These are phyloP conservation scores for Habroteleia sp. DNA, from an alignment of 2,888 invertebrate genomes.

Conservation along the genomic window DNA sequence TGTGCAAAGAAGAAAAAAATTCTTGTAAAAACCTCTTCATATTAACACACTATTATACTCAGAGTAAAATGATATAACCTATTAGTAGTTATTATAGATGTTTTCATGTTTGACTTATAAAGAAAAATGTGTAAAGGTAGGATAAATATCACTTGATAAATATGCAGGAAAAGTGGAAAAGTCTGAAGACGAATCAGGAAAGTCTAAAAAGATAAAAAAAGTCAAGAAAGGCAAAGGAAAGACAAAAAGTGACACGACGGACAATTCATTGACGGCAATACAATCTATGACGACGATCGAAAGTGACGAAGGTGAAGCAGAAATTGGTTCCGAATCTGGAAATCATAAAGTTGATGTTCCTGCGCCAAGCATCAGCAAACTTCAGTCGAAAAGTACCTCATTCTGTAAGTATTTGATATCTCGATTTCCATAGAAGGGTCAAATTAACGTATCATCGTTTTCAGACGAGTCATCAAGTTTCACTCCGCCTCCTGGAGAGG, in stretches of 20 bases:
- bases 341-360: slow-evolving; percentile 63
- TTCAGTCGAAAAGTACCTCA: slow-evolving; percentile 71
- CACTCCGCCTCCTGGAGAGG: slow-evolving; percentile 74
- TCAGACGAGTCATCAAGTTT: slow-evolving; percentile 60
- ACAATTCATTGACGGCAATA: slow-evolving; percentile 65
- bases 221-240: slow-evolving; percentile 70
- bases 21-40: too few species aligned
- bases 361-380: slow-evolving; percentile 43
- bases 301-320: slow-evolving; percentile 73
- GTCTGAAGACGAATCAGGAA: slow-evolving; percentile 71
- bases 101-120: slow-evolving; percentile 6
- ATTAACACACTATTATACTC: too few species aligned
- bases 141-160: slow-evolving; percentile 28
- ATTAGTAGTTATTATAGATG: slow-evolving; percentile 1
- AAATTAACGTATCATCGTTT: slow-evolving; percentile 72
- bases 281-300: slow-evolving; percentile 59
- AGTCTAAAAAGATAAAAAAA: slow-evolving; percentile 74
- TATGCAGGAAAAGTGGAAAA: slow-evolving; percentile 69
- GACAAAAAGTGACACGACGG: slow-evolving; percentile 72
- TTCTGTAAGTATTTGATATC: slow-evolving; percentile 60
- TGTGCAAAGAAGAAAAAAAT: too few species aligned
- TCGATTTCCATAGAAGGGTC: slow-evolving; percentile 12
- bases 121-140: not conserved
- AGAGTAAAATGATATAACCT: not conserved
- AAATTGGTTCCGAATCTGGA: slow-evolving; percentile 73